Conservation (phyloP, 2,797 vertebrate species). For the Urocyon cinereoargenteus region DNA sequence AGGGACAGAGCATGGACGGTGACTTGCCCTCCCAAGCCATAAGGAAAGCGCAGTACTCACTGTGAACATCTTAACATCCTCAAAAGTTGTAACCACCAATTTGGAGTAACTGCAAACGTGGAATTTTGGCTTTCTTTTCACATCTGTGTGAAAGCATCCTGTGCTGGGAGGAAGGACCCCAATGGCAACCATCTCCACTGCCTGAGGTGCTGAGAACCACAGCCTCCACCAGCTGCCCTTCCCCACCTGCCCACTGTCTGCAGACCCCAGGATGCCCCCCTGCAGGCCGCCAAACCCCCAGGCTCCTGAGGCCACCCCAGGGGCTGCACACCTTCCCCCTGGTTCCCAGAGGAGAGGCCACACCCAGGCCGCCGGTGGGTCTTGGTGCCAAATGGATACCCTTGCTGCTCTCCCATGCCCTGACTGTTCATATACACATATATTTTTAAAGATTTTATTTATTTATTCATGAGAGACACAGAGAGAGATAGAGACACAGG, state of each 20-base stretch:
- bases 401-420: not conserved
- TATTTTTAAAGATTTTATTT: too few relatives aligned
- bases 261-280: not conserved
- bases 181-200: not conserved
- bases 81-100: too few relatives aligned
- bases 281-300: too few relatives aligned
- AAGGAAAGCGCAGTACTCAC: fast-evolving
- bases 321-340: not conserved
- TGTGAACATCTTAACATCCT: not conserved
- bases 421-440: too few relatives aligned
- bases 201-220: not conserved
- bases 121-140: not conserved
- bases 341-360: not conserved
- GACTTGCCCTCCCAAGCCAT: not conserved
- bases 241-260: fast-evolving
- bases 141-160: too few relatives aligned
- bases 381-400: fast-evolving
- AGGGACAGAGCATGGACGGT: fast-evolving
- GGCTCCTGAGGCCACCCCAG: not conserved
- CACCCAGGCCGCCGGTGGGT: not conserved
- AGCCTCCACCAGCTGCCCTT: not conserved
- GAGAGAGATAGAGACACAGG: too few relatives aligned
- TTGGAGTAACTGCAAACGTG: not conserved
- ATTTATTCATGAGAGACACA: too few relatives aligned
- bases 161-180: too few relatives aligned